Evolutionary conservation across 2,888 invertebrate species (phyloP), one percentile per base, ranked within the genome.

Genomic region (Polymixis flavicincta): DNA sequence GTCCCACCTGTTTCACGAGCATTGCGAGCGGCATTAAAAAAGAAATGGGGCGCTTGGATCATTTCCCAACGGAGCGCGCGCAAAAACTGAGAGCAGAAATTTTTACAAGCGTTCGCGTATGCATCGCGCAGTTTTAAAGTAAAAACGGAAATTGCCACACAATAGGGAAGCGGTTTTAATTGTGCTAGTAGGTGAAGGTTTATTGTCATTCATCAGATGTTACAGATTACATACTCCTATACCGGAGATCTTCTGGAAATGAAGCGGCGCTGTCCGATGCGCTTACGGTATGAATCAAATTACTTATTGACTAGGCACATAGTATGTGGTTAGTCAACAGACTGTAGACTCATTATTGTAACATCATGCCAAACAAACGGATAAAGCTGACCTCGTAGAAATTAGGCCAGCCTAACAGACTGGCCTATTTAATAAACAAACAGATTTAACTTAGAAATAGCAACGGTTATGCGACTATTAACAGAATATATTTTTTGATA

Each of bases 11-110:
- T 65, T 77, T 78, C 74, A 74, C 67, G 66, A 71, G 83, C 76
- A 78, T 80, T 74, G 68, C 68, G 54, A 76, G 77, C 61, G 59
- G 71, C 73, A 88, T 88, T 86, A 85, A 88, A 85, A 71, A 86
- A 71, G 45, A 77, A 79, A 83, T 74, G 64, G 61, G 66, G 52
- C 68, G 72, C 63, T 72, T 69, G 78, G 67, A 78, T 81, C 71
- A 71, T 69, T 57, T 77, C 60, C 68, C 74, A 63, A 42, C 42
- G 50, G 63, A 64, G 52, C 72, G 63, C 72, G 54, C 45, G 42
- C 59, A 60, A 66, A 71, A 71, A 60, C 37, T n/a, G n/a, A 64
- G 32, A 25, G 54, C 82, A 65, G 57, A 64, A 61, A 50, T 64
- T 76, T 84, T 79, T 28, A 67, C 57, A 69, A 59, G 37, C 54